Base-by-base conservation (phyloP, 2,797 vertebrate species). In the Gymnoscopelus microlampas region DNA sequence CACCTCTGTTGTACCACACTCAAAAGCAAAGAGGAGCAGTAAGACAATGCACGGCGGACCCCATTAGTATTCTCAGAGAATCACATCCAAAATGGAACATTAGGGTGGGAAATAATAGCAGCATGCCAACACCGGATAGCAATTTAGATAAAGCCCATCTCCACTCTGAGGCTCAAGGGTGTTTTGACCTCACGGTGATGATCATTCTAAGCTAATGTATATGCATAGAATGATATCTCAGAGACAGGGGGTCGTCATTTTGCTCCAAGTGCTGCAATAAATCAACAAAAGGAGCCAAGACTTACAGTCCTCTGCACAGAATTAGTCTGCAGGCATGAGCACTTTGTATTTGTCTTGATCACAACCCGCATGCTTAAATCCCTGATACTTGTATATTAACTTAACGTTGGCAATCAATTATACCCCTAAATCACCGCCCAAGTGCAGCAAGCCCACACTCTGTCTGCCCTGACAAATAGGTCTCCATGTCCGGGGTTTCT, bases 121-220 rank as follows among this genome's bases (percentile, higher is more conserved):
- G 49, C 75, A 80, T 4, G 74, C 67, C 77, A 71, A 81, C 51
- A 39, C 55, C 8, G 51, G 74, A 66, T 3, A 73, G 79, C 83
- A 82, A 84, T 89, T 89, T 81, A 86, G 80, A 87, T 87, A 77
- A 83, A 83, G 75, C 77, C 70, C 63, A 68, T 80, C 68, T 68
- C 57, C 67, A 70, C 53, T 66, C 69, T 80, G 63, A 70, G 66
- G 32, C 62, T 77, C 71, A 73, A 73, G 75, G 73, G 78, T 74
- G 81, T 70, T 81, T 73, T 80, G 76, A 86, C 76, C 74, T 78
- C 62, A 75, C 73, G 68, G 66, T 65, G 63, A 77, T 49, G 47
- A 74, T 66, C 66, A 67, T 65, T 54, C 51, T 3, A 8, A 44
- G 39, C 39, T 44, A 44, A 44, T 44, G 39, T 44, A 44, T 44